These are phyloP conservation scores for Chiroxiphia lanceolata DNA, from an alignment of 2,797 vertebrate species.

Conservation along the genomic window DNA sequence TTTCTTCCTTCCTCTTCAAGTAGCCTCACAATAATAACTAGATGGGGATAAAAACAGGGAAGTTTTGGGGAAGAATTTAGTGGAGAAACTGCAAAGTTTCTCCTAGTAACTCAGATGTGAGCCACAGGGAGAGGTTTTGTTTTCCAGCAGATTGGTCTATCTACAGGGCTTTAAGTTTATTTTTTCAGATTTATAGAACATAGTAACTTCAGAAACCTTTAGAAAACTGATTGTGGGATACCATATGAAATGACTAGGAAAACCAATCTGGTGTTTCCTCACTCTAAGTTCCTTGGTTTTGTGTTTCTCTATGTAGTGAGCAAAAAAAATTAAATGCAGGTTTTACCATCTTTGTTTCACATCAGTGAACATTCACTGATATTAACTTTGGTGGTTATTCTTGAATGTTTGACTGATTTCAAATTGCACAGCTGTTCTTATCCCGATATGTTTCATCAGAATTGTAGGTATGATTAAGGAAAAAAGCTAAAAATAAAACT, in stretches of 20 bases:
- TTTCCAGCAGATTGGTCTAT: background rate
- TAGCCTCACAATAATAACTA: background rate
- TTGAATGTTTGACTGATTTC: background rate
- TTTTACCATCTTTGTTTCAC: background rate
- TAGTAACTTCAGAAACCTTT: background rate
- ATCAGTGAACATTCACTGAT: background rate
- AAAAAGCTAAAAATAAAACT: background rate
- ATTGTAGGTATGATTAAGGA: background rate
- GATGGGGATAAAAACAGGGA: background rate
- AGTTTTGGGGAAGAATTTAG: background rate
- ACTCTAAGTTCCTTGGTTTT: background rate
- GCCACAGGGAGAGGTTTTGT: background rate
- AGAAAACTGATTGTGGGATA: background rate
- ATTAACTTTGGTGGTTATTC: background rate
- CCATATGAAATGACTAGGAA: background rate
- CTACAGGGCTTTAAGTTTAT: background rate
- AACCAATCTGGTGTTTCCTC: background rate
- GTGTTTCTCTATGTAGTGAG: background rate
- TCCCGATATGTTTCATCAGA: background rate
- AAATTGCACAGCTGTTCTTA: background rate
- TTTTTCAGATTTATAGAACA: background rate
- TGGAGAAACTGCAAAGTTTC: background rate
- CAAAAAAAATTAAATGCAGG: background rate
- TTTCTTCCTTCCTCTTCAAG: background rate
- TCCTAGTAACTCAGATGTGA: background rate